phyloP scores from a whole-genome alignment of 2,888 invertebrate species.

The Biston betularia region DNA sequence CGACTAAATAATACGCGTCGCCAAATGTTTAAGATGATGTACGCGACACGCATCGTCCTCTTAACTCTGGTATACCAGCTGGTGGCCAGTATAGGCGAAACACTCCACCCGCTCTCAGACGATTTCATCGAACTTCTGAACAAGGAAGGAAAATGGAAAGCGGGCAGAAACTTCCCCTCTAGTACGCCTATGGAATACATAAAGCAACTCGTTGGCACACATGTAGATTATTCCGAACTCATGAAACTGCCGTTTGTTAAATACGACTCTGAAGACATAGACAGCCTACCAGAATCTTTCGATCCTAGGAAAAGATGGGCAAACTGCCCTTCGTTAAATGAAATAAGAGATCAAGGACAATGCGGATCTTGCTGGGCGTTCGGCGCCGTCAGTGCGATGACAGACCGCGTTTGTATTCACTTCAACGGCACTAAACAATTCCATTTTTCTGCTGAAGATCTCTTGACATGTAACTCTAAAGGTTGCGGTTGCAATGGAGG shows the following conservation, averaged over 20 bases:
- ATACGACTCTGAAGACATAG: conserved; percentile 7
- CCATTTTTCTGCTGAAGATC: conserved; percentile 85
- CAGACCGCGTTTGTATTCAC: conserved; percentile 92
- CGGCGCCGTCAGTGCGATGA: conserved; percentile 93
- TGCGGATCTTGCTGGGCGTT: conserved; percentile 96
- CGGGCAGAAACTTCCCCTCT: conserved; percentile 90
- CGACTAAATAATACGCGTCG: not conserved
- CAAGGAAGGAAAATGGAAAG: conserved; percentile 89
- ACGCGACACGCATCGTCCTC: not conserved
- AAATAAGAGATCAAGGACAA: conserved; percentile 91
- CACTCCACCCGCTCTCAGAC: conserved; percentile 84
- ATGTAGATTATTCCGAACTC: not conserved
- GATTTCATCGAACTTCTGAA: conserved; percentile 90
- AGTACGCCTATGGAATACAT: conserved; percentile 86
- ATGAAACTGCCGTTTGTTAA: not conserved
- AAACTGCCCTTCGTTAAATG: conserved; percentile 90
- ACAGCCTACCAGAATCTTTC: conserved; percentile 88
- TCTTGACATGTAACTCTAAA: conserved; percentile 4
- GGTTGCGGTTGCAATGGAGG: conserved; percentile 19
- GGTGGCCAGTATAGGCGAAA: conserved; percentile 1
- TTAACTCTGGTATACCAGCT: conserved; percentile 8
- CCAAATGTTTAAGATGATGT: not conserved
- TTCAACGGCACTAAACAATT: conserved; percentile 86
- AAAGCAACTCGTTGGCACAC: conserved; percentile 43
- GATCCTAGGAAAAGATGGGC: conserved; percentile 92